Conservation (phyloP, 2,113 vertebrate genomes). For the Oncorhynchus gorbuscha region DNA sequence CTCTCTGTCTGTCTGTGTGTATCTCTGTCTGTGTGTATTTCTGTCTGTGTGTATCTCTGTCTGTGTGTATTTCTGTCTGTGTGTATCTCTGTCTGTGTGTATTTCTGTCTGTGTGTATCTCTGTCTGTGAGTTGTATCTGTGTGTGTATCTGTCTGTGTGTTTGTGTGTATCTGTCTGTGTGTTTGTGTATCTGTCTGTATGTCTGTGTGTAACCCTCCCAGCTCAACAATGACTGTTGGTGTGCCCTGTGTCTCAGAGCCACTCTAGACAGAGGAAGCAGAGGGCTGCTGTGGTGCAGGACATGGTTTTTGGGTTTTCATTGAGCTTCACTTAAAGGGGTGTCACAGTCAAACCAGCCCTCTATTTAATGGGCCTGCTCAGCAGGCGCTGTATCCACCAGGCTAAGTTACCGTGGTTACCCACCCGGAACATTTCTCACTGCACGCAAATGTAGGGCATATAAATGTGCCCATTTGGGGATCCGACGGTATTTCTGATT, state of each 20-base stretch:
- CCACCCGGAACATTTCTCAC: conserved; percentile 60
- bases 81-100: no score
- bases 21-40: fast-evolving
- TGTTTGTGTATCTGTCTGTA: no score
- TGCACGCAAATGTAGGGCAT: neutral
- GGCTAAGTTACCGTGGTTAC: conserved; percentile 62
- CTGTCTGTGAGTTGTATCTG: no score
- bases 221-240: conserved; percentile 55
- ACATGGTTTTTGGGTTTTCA: conserved; percentile 75
- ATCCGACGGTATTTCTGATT: no score
- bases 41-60: no score
- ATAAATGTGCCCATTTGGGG: no score
- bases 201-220: conserved; percentile 1
- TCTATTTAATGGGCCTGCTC: conserved; percentile 60
- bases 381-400: conserved; percentile 59
- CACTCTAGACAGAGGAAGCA: conserved; percentile 60
- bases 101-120: no score
- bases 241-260: conserved; percentile 39
- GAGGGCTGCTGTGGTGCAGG: conserved; percentile 66
- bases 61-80: no score
- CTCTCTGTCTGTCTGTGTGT: no score
- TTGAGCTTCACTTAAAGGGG: conserved; percentile 73
- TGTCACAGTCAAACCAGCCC: conserved; percentile 65
- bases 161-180: no score
- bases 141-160: no score